These are phyloP conservation scores for Drosophila santomea DNA, from an alignment of 1,140 invertebrate species.

Conservation along the genomic window DNA sequence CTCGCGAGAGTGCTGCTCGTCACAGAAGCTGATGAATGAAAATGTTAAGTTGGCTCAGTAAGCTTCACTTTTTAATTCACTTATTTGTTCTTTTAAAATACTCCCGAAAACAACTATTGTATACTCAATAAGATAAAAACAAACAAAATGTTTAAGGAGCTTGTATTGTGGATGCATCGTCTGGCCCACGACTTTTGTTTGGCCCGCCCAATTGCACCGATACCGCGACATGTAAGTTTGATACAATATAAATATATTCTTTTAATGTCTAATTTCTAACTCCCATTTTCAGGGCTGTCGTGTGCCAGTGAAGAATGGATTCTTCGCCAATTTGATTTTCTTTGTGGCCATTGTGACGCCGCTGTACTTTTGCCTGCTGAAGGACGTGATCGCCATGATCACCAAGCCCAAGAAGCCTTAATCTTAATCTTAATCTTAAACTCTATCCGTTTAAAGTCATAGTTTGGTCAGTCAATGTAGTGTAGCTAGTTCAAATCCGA, in stretches of 20 bases:
- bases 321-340: constrained; percentile 58
- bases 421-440: not conserved
- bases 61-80: not conserved
- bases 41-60: constrained; percentile 16
- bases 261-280: not conserved
- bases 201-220: constrained; percentile 9
- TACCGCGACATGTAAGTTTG: constrained; percentile 5
- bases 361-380: constrained; percentile 66
- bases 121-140: constrained; percentile 1
- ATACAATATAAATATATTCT: no score
- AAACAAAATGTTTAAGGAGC: constrained; percentile 64
- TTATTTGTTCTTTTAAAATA: no score
- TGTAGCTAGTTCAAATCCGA: not conserved
- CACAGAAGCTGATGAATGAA: constrained; percentile 63
- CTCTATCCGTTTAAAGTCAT: not conserved
- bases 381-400: constrained; percentile 51
- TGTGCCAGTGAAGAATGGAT: constrained; percentile 25
- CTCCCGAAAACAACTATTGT: not conserved
- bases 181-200: constrained; percentile 52
- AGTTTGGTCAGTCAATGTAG: constrained; percentile 23
- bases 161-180: constrained; percentile 52
- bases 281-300: constrained; percentile 50
- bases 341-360: constrained; percentile 69
- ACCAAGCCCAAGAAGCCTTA: constrained; percentile 27
- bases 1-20: constrained; percentile 69